phyloP scores from a whole-genome alignment of 2,113 vertebrate genomes.

The Amblyopsis rosae region DNA sequence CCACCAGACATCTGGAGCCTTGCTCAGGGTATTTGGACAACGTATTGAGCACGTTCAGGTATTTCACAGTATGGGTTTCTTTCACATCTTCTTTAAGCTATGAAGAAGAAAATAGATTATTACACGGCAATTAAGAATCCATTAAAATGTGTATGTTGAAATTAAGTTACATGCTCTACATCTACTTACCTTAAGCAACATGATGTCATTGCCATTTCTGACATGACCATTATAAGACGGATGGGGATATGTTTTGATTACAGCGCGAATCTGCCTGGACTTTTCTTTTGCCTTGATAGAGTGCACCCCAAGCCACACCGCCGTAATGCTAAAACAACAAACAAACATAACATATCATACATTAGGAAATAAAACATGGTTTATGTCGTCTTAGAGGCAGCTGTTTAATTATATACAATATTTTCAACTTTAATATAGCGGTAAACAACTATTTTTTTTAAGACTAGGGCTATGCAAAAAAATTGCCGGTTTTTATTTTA shows the following conservation, averaged over 20 bases:
- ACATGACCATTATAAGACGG: conserved; percentile 18
- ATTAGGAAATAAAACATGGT: too few relatives aligned
- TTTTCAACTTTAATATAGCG: too few relatives aligned
- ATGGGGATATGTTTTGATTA: conserved; percentile 24
- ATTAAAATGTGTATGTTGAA: neutral
- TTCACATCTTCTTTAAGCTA: conserved; percentile 58
- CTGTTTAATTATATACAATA: too few relatives aligned
- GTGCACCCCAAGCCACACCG: conserved; percentile 67
- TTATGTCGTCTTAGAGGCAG: too few relatives aligned
- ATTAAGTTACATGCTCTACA: too few relatives aligned
- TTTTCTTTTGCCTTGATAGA: conserved; percentile 19
- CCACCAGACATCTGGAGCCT: conserved; percentile 54
- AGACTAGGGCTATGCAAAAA: too few relatives aligned
- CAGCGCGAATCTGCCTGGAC: conserved; percentile 33
- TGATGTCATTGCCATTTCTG: conserved; percentile 56
- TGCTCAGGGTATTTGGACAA: neutral
- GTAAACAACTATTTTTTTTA: too few relatives aligned
- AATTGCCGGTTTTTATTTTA: too few relatives aligned
- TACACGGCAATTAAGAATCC: neutral
- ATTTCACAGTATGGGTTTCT: conserved; percentile 33
- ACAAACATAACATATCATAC: too few relatives aligned
- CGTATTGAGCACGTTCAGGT: conserved; percentile 3
- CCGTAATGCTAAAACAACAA: conserved; percentile 19
- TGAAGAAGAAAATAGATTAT: conserved; percentile 1
- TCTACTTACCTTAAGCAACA: conserved; percentile 67